These are phyloP conservation scores for Rhipidura dahli DNA, from an alignment of 2,113 vertebrate species.

Conservation along the genomic window DNA sequence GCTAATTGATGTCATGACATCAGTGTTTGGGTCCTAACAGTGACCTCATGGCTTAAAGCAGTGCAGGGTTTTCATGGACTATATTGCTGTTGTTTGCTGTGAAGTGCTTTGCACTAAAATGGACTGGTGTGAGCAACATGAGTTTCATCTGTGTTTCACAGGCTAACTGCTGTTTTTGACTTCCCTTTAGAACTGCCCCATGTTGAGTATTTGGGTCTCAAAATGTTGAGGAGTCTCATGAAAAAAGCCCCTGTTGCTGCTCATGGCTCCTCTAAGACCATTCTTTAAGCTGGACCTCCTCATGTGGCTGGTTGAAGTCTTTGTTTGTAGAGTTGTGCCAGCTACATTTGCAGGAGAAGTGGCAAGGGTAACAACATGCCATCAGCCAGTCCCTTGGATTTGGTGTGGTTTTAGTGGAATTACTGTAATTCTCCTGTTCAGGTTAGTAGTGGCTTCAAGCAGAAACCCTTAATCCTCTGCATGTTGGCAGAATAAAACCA, in stretches of 20 bases:
- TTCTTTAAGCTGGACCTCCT: not conserved
- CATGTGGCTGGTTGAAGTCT: not conserved
- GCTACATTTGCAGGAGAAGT: not conserved
- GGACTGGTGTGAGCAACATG: not conserved
- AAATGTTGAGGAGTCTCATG: not conserved
- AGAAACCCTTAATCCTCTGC: constrained; percentile 50
- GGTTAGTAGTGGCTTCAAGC: constrained; percentile 23
- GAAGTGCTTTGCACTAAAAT: not conserved
- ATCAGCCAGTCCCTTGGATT: not conserved
- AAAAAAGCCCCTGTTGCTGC: not conserved
- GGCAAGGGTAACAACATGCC: not conserved
- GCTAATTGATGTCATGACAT: not conserved
- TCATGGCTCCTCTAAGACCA: not conserved
- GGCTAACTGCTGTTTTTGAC: not conserved
- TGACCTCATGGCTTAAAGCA: not conserved
- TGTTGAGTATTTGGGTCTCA: not conserved
- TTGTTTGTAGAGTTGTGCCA: not conserved
- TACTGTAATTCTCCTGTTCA: constrained; percentile 41
- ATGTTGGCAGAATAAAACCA: constrained; percentile 45
- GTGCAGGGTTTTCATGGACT: not conserved
- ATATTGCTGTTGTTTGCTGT: not conserved
- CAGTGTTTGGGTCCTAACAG: not conserved
- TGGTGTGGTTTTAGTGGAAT: constrained; percentile 23
- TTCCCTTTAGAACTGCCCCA: not conserved
- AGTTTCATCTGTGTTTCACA: not conserved